These are phyloP conservation scores for Mesoclemmys tuberculata DNA, from an alignment of 2,113 vertebrate genomes.

Conservation along the genomic window DNA sequence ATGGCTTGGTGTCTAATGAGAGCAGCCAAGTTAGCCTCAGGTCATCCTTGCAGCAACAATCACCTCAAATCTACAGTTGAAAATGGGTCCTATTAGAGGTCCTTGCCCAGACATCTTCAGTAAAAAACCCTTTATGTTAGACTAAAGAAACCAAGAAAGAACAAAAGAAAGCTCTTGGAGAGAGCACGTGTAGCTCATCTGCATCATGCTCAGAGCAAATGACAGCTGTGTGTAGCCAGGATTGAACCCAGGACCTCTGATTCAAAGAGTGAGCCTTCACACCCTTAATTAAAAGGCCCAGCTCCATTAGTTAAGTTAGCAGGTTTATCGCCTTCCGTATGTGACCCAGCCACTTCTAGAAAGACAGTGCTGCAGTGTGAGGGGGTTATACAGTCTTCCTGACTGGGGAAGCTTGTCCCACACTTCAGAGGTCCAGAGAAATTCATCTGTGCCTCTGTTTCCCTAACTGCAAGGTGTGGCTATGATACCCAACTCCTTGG, in stretches of 20 bases:
- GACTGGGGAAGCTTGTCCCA: neutral
- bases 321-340: neutral
- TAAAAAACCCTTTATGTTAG: neutral
- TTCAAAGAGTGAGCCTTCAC: neutral
- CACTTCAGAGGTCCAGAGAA: fast-evolving
- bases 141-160: neutral
- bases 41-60: too few relatives aligned
- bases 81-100: neutral
- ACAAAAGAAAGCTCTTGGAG: neutral
- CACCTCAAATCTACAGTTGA: neutral
- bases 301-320: neutral
- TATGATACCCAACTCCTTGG: neutral
- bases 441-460: neutral
- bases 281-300: neutral
- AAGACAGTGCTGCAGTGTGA: neutral
- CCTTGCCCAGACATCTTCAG: neutral
- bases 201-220: neutral
- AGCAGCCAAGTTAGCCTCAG: neutral
- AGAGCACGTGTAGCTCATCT: neutral
- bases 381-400: neutral
- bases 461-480: neutral
- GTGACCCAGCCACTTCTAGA: neutral
- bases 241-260: neutral
- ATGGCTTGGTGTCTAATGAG: neutral
- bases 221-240: neutral